Base-by-base conservation (phyloP, 1,140 invertebrate genomes). In the Zaprionus gabonicus region DNA sequence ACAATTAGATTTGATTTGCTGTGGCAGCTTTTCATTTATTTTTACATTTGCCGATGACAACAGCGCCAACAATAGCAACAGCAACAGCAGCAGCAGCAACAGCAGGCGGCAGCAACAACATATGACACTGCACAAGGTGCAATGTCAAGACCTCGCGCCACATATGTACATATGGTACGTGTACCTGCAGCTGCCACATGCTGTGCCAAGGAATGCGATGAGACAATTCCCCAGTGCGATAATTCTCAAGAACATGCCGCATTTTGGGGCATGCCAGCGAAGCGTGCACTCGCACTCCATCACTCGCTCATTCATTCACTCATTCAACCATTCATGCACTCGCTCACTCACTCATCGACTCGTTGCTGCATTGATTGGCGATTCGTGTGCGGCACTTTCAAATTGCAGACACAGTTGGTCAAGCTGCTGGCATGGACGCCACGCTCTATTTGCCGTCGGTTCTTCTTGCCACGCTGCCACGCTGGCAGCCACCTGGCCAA, bases 101-200 rank as follows among this genome's bases (percentile, higher is more conserved):
- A 38, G 5, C 27, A 49, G 31, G 5, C 15, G 34, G 51, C 58
- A 63, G 6, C 56, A 51, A 20, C 55, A 53, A 60, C 59, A 59
- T 72, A 78, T 88, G 83, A 78, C 81, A 88, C 71, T 88, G 75
- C 75, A 81, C 84, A 88, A 90, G 85, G 74, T 90, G 63, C 84
- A 88, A 87, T 88, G 84, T 87, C 85, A 87, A 88, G 84, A 87
- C 84, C 84, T 87, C 74, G 83, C 27, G 68, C 83, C 74, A 87
- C 72, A 86, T 86, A 81, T 34, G 38, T 27, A 31, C 15, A 27
- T 27, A 20, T 20, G 20, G 20, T 20, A 10, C n/a, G 23, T 53
- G 36, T 9, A 31, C 25, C 36, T 41, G 10, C 41, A 46, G 41
- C 17, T 15, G 71, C 53, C 38, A 12, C 65, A 34, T 55, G 59